Evolutionary conservation across 2,797 vertebrate species (phyloP), one percentile per base, ranked within the genome.

Genomic region (Hyperoplus immaculatus): DNA sequence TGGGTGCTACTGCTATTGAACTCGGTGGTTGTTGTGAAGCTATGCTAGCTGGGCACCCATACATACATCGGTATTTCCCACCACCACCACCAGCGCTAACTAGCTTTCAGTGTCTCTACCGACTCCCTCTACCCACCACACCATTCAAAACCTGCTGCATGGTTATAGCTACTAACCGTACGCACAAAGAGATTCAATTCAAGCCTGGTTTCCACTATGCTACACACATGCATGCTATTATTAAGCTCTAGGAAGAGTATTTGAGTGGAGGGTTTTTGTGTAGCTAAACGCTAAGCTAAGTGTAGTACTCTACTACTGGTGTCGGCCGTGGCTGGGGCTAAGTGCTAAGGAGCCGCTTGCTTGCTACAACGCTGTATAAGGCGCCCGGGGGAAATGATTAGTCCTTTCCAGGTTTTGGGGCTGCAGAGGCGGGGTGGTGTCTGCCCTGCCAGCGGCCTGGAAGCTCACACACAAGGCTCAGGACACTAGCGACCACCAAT

Each of bases 31-130:
- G 89, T 93, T 93, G 88, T 82, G 85, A 85, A 90, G 92, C 93
- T 93, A 90, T 86, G 92, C 93, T 94, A 93, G 90, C 92, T 92
- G 90, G 87, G 73, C 90, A 88, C 89, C 88, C 92, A 93, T 93
- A 94, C 92, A 94, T 94, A 94, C 92, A 94, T 94, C 92, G 92
- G 93, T 92, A 94, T 94, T 90, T 93, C 86, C 90, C 80, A 29
- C 29, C 29, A 29, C 29, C 29, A 29, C 29, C 29, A 29, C 29
- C 29, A 29, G 29, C 29, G 92, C 87, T 93, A 90, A 87, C 88
- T 87, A 89, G 89, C 88, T 73, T 29, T 47, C 83, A 75, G 73
- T 70, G 66, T 80, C 29, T 29, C 29, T 29, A 29, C 29, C 29
- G 29, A 29, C 29, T 29, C 29, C 29, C 29, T 29, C 29, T 29